Percentiles rank a stretch among this genome's conserved stretches.
Evolutionary conservation across 2,888 invertebrate genomes (phyloP).

Genomic region (Phyllotreta striolata): DNA sequence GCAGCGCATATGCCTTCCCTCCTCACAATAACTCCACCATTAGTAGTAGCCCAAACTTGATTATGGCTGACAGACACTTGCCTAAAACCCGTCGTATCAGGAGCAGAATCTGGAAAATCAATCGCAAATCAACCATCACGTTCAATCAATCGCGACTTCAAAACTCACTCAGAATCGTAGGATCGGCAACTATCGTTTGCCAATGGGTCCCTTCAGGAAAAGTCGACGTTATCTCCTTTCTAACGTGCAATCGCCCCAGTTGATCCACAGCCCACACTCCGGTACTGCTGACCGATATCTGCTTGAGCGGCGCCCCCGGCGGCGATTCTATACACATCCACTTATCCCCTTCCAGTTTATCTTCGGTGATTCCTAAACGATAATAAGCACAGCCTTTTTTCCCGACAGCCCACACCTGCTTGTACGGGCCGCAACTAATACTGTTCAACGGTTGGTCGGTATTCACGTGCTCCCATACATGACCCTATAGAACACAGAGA

Average conservation of each 20-base stretch:
- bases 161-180: constrained; percentile 64
- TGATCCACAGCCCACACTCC: constrained; percentile 85
- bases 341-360: constrained; percentile 70
- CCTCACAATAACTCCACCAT: constrained; percentile 73
- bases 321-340: constrained; percentile 85
- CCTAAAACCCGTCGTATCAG: constrained; percentile 67
- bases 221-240: constrained; percentile 77
- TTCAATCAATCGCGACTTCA: neutral
- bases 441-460: constrained; percentile 82
- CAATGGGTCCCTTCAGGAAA: constrained; percentile 87
- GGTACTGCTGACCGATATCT: constrained; percentile 75
- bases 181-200: constrained; percentile 72
- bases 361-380: constrained; percentile 75
- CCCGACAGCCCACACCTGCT: constrained; percentile 85
- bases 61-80: constrained; percentile 73
- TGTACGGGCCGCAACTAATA: constrained; percentile 74
- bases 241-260: constrained; percentile 75
- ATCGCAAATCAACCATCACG: neutral
- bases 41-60: constrained; percentile 81
- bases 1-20: constrained; percentile 77
- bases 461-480: constrained; percentile 80
- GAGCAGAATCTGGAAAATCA: constrained; percentile 52
- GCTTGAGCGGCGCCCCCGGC: constrained; percentile 71
- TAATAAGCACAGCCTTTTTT: constrained; percentile 86
- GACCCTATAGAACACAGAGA: constrained; percentile 64